A percentile compares a stretch with the other conserved stretches of the same genome.
These are phyloP conservation scores for Heliconius himera DNA, from an alignment of 1,140 invertebrate species.

Conservation along the genomic window DNA sequence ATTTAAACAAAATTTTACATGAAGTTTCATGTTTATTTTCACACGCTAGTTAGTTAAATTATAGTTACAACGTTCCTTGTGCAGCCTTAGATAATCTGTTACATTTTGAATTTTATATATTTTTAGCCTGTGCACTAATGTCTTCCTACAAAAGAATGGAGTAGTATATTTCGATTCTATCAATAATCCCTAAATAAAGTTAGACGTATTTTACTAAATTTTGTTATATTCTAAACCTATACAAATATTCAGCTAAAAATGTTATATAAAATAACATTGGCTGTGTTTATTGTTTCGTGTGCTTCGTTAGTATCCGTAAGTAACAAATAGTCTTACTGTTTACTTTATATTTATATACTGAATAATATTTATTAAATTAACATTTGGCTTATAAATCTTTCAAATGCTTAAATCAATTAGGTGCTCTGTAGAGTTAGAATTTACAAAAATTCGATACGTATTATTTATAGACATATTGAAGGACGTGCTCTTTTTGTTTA, in stretches of 20 bases:
- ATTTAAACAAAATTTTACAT: too few species aligned
- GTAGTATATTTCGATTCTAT: neutral
- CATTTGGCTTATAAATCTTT: too few species aligned
- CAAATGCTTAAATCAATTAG: too few species aligned
- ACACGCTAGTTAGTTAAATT: too few species aligned
- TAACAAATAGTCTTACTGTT: slow-evolving; percentile 26
- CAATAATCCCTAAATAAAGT: slow-evolving; percentile 7
- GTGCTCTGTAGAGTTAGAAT: too few species aligned
- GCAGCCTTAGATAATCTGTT: neutral
- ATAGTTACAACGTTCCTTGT: too few species aligned
- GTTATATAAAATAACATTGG: slow-evolving; percentile 44
- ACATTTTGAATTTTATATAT: neutral
- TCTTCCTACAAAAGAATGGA: neutral
- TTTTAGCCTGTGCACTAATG: neutral
- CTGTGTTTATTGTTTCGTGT: slow-evolving; percentile 43
- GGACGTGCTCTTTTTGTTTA: too few species aligned
- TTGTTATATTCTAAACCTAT: neutral
- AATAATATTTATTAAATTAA: neutral
- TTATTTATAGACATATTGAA: too few species aligned
- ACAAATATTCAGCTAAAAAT: slow-evolving; percentile 34
- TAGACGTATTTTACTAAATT: neutral
- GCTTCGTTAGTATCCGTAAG: slow-evolving; percentile 50
- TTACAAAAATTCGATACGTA: too few species aligned
- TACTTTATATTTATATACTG: neutral
- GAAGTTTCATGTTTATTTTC: too few species aligned